Percentiles rank a stretch among this genome's conserved stretches.
Conservation (phyloP, 2,113 vertebrate genomes). For the Lophotis ruficrista region DNA sequence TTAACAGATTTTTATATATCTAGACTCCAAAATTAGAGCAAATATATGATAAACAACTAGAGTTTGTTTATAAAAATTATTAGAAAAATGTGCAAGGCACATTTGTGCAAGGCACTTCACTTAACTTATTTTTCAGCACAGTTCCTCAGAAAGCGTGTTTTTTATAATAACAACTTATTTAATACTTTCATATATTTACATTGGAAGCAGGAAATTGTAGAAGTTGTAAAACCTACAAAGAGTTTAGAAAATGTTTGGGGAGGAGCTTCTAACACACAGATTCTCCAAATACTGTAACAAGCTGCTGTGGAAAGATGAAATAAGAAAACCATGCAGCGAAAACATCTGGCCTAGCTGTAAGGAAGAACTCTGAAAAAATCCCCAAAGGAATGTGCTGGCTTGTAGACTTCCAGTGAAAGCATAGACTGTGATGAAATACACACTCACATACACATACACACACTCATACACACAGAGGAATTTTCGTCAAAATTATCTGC, state of each 20-base stretch:
- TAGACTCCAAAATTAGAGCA: background rate
- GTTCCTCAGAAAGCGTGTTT: background rate
- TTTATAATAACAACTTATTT: background rate
- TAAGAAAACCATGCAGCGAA: background rate
- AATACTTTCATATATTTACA: background rate
- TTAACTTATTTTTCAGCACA: background rate
- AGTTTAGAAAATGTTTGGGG: background rate
- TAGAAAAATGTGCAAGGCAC: background rate
- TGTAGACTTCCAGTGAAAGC: background rate
- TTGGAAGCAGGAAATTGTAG: background rate
- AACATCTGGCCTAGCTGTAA: conserved; percentile 1
- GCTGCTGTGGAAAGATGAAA: background rate
- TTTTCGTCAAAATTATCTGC: conserved; percentile 18
- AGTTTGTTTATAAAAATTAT: background rate
- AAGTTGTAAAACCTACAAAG: background rate
- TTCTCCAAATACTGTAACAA: background rate
- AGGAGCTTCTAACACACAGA: background rate
- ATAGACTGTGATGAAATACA: background rate
- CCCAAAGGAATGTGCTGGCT: background rate
- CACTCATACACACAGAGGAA: background rate
- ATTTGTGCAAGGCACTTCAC: background rate
- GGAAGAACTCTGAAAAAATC: background rate
- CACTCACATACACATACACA: background rate
- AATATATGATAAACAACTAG: background rate
- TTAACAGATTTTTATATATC: background rate